Conservation (phyloP, 2,797 vertebrate species). For the Botia almorhae region DNA sequence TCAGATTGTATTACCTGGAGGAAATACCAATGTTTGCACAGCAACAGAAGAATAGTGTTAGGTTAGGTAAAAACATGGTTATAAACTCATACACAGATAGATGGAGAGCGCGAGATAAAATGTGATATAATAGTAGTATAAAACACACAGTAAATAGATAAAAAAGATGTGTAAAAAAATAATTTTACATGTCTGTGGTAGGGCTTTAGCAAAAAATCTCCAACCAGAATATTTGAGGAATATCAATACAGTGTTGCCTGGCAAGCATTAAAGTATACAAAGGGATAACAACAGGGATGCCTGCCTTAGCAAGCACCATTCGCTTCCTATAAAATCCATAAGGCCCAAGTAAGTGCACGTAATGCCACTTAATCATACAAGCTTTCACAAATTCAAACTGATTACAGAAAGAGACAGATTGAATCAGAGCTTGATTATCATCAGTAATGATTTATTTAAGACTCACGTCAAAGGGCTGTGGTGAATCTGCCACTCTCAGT, state of each 20-base stretch:
- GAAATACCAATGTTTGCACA: no score
- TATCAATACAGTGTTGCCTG: not conserved
- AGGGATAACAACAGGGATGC: not conserved
- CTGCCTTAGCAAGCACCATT: constrained; percentile 18
- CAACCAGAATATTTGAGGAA: not conserved
- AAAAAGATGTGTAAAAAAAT: no score
- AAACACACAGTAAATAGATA: no score
- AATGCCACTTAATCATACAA: constrained; percentile 51
- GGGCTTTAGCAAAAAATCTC: not conserved
- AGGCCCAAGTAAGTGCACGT: constrained; percentile 32
- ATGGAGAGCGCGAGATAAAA: no score
- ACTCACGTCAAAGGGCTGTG: constrained; percentile 45
- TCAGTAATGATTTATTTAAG: constrained; percentile 59
- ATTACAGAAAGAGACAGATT: constrained; percentile 42
- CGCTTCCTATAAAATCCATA: constrained; percentile 24
- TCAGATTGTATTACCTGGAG: no score
- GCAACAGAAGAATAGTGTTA: no score
- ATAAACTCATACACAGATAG: no score
- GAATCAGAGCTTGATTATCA: constrained; percentile 57
- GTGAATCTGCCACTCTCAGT: constrained; percentile 48
- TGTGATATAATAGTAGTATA: no score
- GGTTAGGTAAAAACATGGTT: no score
- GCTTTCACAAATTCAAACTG: constrained; percentile 28
- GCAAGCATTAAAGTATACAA: not conserved
- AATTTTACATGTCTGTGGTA: not conserved